A percentile compares a stretch with the other conserved stretches of the same genome.
Evolutionary conservation across 2,113 vertebrate species (phyloP).

Genomic region (Cacatua alba): DNA sequence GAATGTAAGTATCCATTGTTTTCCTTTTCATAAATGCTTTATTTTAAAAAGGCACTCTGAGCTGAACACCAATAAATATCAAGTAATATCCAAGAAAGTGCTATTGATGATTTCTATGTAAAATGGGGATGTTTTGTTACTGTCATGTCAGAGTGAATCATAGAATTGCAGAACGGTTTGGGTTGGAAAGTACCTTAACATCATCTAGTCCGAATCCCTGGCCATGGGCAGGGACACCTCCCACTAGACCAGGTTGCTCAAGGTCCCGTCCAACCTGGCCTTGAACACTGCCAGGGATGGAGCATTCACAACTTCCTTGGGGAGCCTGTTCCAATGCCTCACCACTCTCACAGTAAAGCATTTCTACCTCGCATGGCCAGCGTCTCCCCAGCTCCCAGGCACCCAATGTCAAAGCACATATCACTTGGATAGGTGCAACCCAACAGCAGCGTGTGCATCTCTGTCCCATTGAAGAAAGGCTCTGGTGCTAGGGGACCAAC

Average conservation of each 20-base stretch:
- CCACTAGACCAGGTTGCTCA: background rate
- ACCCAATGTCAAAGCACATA: accelerated
- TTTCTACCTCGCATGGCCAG: background rate
- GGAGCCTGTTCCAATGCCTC: background rate
- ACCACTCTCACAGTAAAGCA: background rate
- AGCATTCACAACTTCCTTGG: background rate
- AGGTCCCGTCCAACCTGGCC: background rate
- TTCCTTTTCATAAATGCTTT: background rate
- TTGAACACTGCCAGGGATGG: background rate
- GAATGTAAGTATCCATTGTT: background rate
- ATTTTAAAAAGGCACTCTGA: background rate
- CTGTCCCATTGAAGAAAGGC: accelerated
- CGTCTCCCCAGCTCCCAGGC: background rate
- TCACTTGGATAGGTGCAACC: accelerated
- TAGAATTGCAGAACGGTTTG: background rate
- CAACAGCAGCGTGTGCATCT: accelerated
- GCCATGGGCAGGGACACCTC: background rate
- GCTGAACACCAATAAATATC: background rate
- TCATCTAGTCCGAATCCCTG: background rate
- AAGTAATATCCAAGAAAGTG: background rate
- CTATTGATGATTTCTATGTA: accelerated
- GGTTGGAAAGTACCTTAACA: background rate
- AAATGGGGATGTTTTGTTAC: background rate
- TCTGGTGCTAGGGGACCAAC: accelerated
- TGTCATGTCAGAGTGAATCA: background rate